Base-by-base conservation (phyloP, 2,888 invertebrate genomes). In the Melipona bicolor region DNA sequence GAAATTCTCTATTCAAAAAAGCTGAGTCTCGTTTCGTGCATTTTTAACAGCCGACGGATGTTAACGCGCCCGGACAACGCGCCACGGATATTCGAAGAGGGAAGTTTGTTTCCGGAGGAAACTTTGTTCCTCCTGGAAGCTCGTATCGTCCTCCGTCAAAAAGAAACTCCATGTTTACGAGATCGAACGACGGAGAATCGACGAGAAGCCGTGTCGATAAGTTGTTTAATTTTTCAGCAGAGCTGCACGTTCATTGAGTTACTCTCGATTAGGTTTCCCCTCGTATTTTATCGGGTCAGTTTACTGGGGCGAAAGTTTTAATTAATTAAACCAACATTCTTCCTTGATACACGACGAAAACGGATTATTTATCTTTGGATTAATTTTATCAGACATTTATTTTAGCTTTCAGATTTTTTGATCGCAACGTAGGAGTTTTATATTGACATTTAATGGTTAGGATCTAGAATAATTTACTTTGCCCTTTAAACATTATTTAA, bases 141-240 rank as follows among this genome's bases (percentile, higher is more conserved):
- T 27, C 3, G 61, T 3, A 17, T 24, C 24, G 24, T 17, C 17
- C 17, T 27, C 24, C 24, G 9, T 27, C 6, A 17, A 61, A 24
- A 43, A 61, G 61, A 3, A 9, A 4, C 9, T 27, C 9, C 3
- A 61, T 24, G 61, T 27, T 61, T 17, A 61, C 17, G 27, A 17
- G 27, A 27, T 61, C 24, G 61, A 27, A 61, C 5, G 24, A 9
- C 43, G 9, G 4, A 17, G 17, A 61, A 61, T 61, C 61, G 61
- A 61, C 24, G 17, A 61, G 17, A 24, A 61, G 24, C 17, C 61
- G 17, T 32, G 2, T 24, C 59, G 59, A 61, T 24, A 17, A 61
- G 61, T 61, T 32, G 61, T 61, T 61, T 61, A 61, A 61, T 61
- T 61, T 61, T 61, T 61, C 24, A n/a, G n/a, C 56, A 5, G 27